Conservation (phyloP, 53 echinoderm and acorn worm genomes). For the Hippasteria phrygiana region DNA sequence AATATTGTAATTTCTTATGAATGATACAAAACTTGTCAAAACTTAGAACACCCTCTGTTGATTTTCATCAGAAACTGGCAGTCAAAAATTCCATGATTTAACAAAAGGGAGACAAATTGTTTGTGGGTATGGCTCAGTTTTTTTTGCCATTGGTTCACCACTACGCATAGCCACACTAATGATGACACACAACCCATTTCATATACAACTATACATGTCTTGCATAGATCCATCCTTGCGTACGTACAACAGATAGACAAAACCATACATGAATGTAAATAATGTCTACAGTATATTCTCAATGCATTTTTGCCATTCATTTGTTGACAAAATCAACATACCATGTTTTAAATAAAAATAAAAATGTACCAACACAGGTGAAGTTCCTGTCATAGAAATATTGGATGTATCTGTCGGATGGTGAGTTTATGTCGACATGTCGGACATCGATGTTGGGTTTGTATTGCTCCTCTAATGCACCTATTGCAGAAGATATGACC, state of each 20-base stretch:
- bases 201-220: too few species aligned
- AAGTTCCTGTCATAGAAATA: constrained; percentile 81
- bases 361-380: not conserved
- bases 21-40: not conserved
- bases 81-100: not conserved
- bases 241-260: too few species aligned
- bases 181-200: too few species aligned
- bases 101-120: too few species aligned
- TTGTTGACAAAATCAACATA: not conserved
- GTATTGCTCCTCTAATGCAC: constrained; percentile 78
- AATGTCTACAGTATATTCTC: too few species aligned
- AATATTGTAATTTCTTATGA: not conserved
- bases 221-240: too few species aligned
- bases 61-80: not conserved
- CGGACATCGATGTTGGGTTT: constrained; percentile 86
- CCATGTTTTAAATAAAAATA: not conserved
- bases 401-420: constrained; percentile 86
- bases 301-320: not conserved
- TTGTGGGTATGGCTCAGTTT: too few species aligned
- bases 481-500: constrained; percentile 91
- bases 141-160: too few species aligned
- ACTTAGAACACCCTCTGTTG: not conserved
- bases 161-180: too few species aligned
- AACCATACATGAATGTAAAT: too few species aligned
- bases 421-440: constrained; percentile 89